Conservation (phyloP, 1,140 invertebrate species). For the Cyphomyrmex costatus region DNA sequence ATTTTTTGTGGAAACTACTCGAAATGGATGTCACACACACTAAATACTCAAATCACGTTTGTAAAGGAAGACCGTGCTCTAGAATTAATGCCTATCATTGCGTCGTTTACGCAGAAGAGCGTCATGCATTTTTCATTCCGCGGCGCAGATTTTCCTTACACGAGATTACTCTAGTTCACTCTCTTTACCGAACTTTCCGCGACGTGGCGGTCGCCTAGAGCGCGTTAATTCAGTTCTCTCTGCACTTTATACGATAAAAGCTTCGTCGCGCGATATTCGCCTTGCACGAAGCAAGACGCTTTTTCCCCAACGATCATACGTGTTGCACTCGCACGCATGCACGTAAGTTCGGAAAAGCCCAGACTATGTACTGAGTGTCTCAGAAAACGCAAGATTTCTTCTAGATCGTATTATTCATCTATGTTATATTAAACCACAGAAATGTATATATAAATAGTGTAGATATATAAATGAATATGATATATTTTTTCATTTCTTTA, state of each 20-base stretch:
- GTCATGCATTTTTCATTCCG: slow-evolving; percentile 60
- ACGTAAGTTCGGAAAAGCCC: slow-evolving; percentile 42
- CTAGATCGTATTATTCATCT: neutral
- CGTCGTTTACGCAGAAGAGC: slow-evolving; percentile 54
- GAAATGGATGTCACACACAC: slow-evolving; percentile 42
- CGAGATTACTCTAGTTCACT: slow-evolving; percentile 61
- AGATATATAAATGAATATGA: neutral
- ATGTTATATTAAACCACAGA: no score
- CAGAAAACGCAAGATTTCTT: slow-evolving; percentile 4
- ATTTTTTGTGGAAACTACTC: slow-evolving; percentile 15
- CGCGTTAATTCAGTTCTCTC: slow-evolving; percentile 64
- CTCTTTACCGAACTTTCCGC: slow-evolving; percentile 59
- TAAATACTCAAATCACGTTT: slow-evolving; percentile 33
- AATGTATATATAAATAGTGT: no score
- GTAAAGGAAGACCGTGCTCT: slow-evolving; percentile 47
- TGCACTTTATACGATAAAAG: slow-evolving; percentile 63
- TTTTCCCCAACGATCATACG: slow-evolving; percentile 45
- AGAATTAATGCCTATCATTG: slow-evolving; percentile 63
- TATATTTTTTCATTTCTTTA: no score
- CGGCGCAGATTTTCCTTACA: slow-evolving; percentile 58
- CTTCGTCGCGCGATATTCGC: slow-evolving; percentile 50
- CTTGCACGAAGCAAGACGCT: slow-evolving; percentile 52
- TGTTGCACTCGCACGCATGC: slow-evolving; percentile 30
- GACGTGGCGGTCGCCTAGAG: slow-evolving; percentile 34
- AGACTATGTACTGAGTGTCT: slow-evolving; percentile 11